Conservation (phyloP, 2,888 invertebrate species). For the Microctonus brassicae region DNA sequence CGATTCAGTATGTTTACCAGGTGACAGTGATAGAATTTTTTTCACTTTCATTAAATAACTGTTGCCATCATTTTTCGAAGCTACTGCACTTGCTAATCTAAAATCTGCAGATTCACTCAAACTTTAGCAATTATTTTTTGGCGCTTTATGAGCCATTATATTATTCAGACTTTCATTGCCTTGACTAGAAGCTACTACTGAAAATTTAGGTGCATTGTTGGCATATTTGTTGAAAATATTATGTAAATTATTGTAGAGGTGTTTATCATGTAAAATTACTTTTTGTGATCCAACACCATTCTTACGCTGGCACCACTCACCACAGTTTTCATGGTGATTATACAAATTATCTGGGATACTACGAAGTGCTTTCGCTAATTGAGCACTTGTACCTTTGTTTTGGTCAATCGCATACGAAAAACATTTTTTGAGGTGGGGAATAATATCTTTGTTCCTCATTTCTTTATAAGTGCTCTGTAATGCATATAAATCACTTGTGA, state of each 20-base stretch:
- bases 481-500: no score
- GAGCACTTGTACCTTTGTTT: conserved; percentile 18
- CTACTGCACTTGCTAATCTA: conserved; percentile 36
- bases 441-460: background rate
- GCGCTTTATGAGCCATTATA: conserved; percentile 37
- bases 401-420: no score
- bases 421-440: no score
- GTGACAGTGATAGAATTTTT: background rate
- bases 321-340: no score
- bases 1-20: background rate
- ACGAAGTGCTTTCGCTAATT: conserved; percentile 14
- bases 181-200: conserved; percentile 35
- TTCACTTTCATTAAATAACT: conserved; percentile 23
- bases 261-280: background rate
- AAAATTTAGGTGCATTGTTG: conserved; percentile 25
- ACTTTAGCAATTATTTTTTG: conserved; percentile 40
- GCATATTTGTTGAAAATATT: background rate
- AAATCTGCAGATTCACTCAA: conserved; percentile 35
- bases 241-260: background rate
- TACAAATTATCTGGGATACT: conserved; percentile 7
- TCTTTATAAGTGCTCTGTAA: background rate
- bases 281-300: background rate
- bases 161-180: conserved; percentile 37
- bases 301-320: no score
- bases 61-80: conserved; percentile 36